Evolutionary conservation across 2,888 invertebrate species (phyloP).

Genomic region (Meteorus cinctellus): DNA sequence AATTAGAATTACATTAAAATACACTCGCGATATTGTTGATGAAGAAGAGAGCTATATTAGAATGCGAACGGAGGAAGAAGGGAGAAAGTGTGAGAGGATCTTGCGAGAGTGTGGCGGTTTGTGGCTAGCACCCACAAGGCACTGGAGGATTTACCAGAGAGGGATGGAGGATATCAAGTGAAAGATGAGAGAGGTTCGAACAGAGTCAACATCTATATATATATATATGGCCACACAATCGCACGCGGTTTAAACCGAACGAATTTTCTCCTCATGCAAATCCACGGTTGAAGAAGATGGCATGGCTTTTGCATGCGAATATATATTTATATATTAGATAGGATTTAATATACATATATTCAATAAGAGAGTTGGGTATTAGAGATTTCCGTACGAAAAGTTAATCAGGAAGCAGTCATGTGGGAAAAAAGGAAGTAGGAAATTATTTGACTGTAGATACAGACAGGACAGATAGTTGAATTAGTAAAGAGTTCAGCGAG

Average conservation of each 20-base stretch:
- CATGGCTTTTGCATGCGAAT: neutral
- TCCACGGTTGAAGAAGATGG: constrained; percentile 2
- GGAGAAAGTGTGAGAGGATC: constrained; percentile 12
- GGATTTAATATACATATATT: neutral
- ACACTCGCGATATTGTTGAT: neutral
- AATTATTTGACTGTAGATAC: too few relatives aligned
- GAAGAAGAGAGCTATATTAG: neutral
- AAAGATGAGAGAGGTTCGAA: constrained; percentile 8
- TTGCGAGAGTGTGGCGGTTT: constrained; percentile 18
- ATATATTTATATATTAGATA: neutral
- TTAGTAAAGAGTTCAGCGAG: too few relatives aligned
- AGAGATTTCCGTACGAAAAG: constrained; percentile 17
- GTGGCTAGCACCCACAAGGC: constrained; percentile 25
- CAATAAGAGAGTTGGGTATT: constrained; percentile 1
- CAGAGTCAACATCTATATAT: too few relatives aligned
- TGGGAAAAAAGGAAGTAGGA: neutral
- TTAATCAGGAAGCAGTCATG: neutral
- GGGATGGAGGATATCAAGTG: constrained; percentile 17
- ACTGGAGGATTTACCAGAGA: neutral
- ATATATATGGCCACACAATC: neutral
- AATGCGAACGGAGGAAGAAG: neutral
- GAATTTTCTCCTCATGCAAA: neutral
- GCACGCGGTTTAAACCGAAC: neutral
- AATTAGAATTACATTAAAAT: constrained; percentile 9
- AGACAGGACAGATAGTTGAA: too few relatives aligned